phyloP scores from a whole-genome alignment of 2,113 vertebrate genomes.

The Tor tambroides region DNA sequence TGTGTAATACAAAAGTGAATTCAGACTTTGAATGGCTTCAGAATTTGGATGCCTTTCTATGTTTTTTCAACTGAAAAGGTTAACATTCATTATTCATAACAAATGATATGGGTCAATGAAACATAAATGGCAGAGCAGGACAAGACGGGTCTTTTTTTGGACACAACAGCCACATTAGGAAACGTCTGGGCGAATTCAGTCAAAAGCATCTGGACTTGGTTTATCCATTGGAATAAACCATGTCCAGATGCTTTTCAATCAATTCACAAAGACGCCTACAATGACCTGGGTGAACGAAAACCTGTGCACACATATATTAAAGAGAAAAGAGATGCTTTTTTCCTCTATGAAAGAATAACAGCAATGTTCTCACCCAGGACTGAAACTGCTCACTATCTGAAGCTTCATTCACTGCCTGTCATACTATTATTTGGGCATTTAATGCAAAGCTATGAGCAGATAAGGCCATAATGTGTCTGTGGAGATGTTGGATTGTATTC shows the following conservation, averaged over 20 bases:
- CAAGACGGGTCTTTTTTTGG: background rate
- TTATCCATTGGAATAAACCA: background rate
- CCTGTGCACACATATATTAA: conserved; percentile 10
- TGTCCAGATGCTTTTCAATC: conserved; percentile 28
- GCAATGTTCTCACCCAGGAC: background rate
- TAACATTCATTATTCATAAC: background rate
- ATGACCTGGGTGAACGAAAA: conserved; percentile 10
- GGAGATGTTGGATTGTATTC: background rate
- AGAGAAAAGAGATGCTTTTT: background rate
- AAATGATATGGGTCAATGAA: background rate
- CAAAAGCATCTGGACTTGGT: conserved; percentile 28
- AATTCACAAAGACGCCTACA: background rate
- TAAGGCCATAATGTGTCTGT: background rate
- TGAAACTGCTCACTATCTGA: background rate
- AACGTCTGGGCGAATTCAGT: background rate
- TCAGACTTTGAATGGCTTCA: background rate
- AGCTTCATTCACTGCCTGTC: background rate
- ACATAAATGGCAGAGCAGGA: background rate
- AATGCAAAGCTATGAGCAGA: background rate
- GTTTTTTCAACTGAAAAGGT: background rate
- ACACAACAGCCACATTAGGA: background rate
- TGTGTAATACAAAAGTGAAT: conserved; percentile 14
- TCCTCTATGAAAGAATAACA: background rate
- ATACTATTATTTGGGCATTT: background rate
- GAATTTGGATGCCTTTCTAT: background rate